These are phyloP conservation scores for Drosophila anomalata DNA, from an alignment of 2,888 invertebrate species.

Conservation along the genomic window DNA sequence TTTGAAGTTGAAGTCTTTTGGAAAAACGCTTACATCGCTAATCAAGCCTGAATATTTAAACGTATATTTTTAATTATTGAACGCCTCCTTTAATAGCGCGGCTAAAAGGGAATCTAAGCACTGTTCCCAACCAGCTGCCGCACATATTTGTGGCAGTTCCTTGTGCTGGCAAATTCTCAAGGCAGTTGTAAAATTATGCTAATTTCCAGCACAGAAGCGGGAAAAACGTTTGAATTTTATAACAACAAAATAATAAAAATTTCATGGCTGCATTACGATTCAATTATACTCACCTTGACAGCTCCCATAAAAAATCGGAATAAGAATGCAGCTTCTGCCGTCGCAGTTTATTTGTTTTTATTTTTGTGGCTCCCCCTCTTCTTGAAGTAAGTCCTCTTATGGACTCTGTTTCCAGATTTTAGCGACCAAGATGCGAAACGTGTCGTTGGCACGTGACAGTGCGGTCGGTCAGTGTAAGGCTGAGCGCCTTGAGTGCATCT, in stretches of 20 bases:
- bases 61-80: background rate
- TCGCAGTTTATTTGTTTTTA: background rate
- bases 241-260: conserved; percentile 63
- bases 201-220: conserved; percentile 42
- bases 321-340: conserved; percentile 35
- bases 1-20: background rate
- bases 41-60: background rate
- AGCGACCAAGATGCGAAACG: conserved; percentile 44
- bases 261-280: conserved; percentile 59
- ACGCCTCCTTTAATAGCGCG: background rate
- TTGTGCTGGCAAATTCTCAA: conserved; percentile 54
- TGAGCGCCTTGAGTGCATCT: conserved; percentile 43
- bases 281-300: conserved; percentile 58
- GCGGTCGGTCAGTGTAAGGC: conserved; percentile 42
- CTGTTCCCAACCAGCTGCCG: conserved; percentile 25
- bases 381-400: conserved; percentile 34
- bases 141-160: conserved; percentile 36
- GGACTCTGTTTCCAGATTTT: conserved; percentile 33
- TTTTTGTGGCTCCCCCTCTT: conserved; percentile 30
- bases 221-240: conserved; percentile 59
- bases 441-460: conserved; percentile 52
- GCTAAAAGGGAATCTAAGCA: background rate
- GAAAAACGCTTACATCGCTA: background rate
- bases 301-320: conserved; percentile 24
- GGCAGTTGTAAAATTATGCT: conserved; percentile 63